Base-by-base conservation (phyloP, 2,797 vertebrate genomes). In the Pseudocheirus occidentalis region DNA sequence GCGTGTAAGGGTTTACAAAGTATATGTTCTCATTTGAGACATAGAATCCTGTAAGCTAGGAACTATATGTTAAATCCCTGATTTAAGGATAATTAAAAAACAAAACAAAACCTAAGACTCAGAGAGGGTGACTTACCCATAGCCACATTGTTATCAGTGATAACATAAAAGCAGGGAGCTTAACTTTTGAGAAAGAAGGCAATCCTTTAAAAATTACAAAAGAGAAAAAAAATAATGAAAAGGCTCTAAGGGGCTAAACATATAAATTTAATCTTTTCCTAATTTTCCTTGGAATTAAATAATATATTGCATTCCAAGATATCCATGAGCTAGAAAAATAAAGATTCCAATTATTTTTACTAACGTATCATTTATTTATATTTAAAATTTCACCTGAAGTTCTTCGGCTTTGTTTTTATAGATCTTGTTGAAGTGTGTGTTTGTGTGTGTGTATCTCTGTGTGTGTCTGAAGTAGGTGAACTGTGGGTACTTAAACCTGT, bases 401-500 rank as follows among this genome's bases (percentile, higher is more conserved):
- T 96, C 55, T 46, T 31, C 94, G 40, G 90, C 46, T 95, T 97
- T 57, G 34, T 91, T 95, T 94, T 92, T 94, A 73, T 14, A 5
- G 55, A 92, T 46, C 34, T 95, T 92, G 16, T 93, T 89, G 90
- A 66, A 18, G 66, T 3, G 5, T 90, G 93, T 5, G 14, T 96
- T 29, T 62, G 27, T 55, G 5, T 27, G 92, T 95, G 66, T 4
- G 5, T 91, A 93, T 59, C 28, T 55, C 2, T 27, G 92, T 96
- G 59, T 3, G 4, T 91, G 93, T 4, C 9, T 96, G 27, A 55
- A 97, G 9, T 94, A 95, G 95, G 14, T 0, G 1, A 96, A 62
- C 28, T 95, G 40, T 12, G 95, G 0, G 0, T 92, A 94, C 96
- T 96, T 95, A 96, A 97, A 93, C 91, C 91, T 97, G 91, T 97